These are phyloP conservation scores for Drosophila oshimai DNA, from an alignment of 1,140 invertebrate species.

Conservation along the genomic window DNA sequence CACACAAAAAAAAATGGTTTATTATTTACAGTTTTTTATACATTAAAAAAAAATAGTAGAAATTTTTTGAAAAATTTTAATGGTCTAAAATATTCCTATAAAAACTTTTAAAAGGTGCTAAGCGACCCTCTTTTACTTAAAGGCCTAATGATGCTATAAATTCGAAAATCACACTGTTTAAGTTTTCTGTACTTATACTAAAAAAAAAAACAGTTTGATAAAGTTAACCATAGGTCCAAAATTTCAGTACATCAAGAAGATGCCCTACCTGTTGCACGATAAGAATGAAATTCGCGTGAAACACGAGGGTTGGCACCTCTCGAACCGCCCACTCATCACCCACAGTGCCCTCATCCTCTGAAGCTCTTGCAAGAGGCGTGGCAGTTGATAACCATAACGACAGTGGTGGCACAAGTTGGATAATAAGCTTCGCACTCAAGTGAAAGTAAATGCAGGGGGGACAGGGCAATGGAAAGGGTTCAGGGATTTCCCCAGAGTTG, in stretches of 20 bases:
- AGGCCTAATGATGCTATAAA: too few relatives aligned
- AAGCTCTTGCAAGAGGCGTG: slow-evolving; percentile 14
- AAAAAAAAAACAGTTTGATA: too few relatives aligned
- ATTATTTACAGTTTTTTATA: too few relatives aligned
- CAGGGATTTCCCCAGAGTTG: background rate
- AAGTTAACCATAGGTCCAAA: background rate
- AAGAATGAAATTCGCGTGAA: slow-evolving; percentile 28
- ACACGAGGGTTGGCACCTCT: background rate
- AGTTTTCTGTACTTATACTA: too few relatives aligned
- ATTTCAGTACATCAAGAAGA: background rate
- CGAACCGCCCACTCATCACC: background rate
- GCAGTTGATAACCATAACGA: slow-evolving; percentile 29
- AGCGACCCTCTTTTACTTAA: too few relatives aligned
- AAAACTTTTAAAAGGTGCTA: too few relatives aligned
- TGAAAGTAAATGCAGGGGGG: slow-evolving; percentile 22
- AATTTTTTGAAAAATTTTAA: too few relatives aligned
- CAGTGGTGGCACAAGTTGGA: background rate
- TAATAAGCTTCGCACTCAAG: slow-evolving; percentile 24
- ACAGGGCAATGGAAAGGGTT: background rate
- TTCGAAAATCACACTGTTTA: too few relatives aligned
- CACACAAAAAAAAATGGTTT: background rate
- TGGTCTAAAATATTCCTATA: too few relatives aligned
- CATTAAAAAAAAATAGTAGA: too few relatives aligned
- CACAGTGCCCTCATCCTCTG: background rate
- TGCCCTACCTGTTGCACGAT: slow-evolving; percentile 18